Percentiles rank a stretch among this genome's conserved stretches.
Conservation (phyloP, 2,888 invertebrate genomes). For the Hirudinaria manillensis region DNA sequence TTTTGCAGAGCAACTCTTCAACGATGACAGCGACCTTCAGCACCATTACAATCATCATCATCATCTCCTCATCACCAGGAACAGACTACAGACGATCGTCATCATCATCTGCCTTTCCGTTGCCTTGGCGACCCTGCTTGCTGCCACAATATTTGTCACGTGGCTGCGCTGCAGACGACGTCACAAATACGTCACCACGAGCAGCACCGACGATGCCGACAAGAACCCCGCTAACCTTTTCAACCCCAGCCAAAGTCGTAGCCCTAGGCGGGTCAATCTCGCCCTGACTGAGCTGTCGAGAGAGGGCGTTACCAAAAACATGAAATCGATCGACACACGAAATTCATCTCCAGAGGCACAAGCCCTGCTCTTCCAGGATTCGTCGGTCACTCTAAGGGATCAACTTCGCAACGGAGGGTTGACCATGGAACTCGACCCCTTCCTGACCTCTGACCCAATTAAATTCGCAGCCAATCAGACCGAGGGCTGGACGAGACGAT, state of each 20-base stretch:
- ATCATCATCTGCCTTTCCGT: constrained; percentile 19
- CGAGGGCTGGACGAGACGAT: too few species aligned
- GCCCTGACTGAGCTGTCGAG: neutral
- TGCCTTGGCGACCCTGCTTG: constrained; percentile 6
- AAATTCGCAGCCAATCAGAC: too few species aligned
- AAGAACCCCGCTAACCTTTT: neutral
- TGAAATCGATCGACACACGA: neutral
- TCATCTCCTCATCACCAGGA: neutral
- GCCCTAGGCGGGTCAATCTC: neutral
- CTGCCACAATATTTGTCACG: constrained; percentile 14
- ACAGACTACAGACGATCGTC: constrained; percentile 9
- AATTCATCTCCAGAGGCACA: neutral
- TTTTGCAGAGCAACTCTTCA: neutral
- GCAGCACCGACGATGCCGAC: constrained; percentile 9
- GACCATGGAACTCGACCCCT: constrained; percentile 1
- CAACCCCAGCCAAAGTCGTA: neutral
- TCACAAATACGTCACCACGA: constrained; percentile 10
- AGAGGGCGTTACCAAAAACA: neutral
- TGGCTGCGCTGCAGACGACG: constrained; percentile 13
- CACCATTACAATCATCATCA: constrained; percentile 2
- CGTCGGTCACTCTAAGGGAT: too few species aligned
- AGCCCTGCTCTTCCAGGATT: neutral
- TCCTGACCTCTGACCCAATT: too few species aligned
- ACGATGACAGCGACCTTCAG: neutral
- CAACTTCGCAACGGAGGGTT: too few species aligned